A percentile compares a stretch with the other conserved stretches of the same genome.
Conservation (phyloP, 1,140 invertebrate genomes). For the Solenopsis fugax region DNA sequence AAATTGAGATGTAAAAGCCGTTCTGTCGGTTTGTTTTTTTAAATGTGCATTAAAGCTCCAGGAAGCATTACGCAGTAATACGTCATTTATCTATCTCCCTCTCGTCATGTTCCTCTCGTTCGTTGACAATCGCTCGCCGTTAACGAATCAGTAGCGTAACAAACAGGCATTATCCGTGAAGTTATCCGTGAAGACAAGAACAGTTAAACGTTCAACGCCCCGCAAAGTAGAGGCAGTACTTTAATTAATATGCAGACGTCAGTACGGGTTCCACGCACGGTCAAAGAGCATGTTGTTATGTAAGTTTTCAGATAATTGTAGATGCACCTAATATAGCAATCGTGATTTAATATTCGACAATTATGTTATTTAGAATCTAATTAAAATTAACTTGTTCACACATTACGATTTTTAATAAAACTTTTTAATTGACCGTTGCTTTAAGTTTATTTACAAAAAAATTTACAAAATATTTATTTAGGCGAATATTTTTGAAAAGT, state of each 20-base stretch:
- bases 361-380: neutral
- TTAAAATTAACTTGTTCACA: neutral
- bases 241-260: slow-evolving; percentile 71
- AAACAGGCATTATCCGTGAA: slow-evolving; percentile 69
- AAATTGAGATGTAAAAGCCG: slow-evolving; percentile 1
- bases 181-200: slow-evolving; percentile 73
- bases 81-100: slow-evolving; percentile 36
- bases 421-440: neutral
- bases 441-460: neutral
- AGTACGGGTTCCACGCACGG: neutral
- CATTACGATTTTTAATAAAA: neutral
- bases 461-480: neutral
- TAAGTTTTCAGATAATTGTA: slow-evolving; percentile 35
- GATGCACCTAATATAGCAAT: neutral
- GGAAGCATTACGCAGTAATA: neutral
- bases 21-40: neutral
- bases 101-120: neutral
- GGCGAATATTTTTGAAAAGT: neutral
- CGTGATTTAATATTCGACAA: slow-evolving; percentile 11
- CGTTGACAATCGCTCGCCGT: slow-evolving; percentile 4
- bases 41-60: neutral
- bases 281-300: slow-evolving; percentile 42
- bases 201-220: slow-evolving; percentile 72
- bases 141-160: slow-evolving; percentile 73
- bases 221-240: slow-evolving; percentile 43